Base-by-base conservation (phyloP, 2,888 invertebrate genomes). In the Dastarcus helophoroides region DNA sequence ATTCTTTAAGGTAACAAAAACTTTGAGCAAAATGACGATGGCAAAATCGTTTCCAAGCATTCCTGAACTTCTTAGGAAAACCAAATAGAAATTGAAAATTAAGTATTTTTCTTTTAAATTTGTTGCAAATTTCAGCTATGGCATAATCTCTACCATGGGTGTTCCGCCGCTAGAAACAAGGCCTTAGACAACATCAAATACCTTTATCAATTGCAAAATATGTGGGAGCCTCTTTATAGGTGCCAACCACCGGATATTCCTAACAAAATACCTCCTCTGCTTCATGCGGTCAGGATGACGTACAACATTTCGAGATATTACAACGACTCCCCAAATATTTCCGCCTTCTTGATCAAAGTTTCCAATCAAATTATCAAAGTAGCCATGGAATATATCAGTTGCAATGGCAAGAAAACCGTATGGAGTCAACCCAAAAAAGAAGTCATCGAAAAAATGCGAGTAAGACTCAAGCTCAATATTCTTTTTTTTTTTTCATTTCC, bases 341-440 rank as follows among this genome's bases (percentile, higher is more conserved):
- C 84, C 0, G 80, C 84, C 0, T 63, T 85, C 9, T 65, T 84
- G 43, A 79, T 83, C 8, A 81, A 90, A 71, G 79, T 89, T 22
- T 89, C 89, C 2, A 90, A 90, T 61, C 89, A 90, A 61, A 76
- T 90, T 62, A 79, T 90, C 10, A 76, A 82, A 30, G 75, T 77
- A 37, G 85, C 86, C 53, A 77, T 81, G 60, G 69, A 71, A 8
- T 88, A 79, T 58, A 64, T 91, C 36, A 82, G 80, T 0, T 73
- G 78, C 27, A 63, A 71, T 34, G 73, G 73, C 0, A 72, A 59
- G 9, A 68, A 73, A 45, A 76, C 73, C 0, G 70, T 89, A 35
- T 90, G 89, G 88, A 68, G 75, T 31, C 79, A 85, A 48, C 67
- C 73, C 7, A 79, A 79, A 42, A 53, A 64, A 3, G 67, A 63